Evolutionary conservation across 2,888 invertebrate genomes (phyloP).

Genomic region (Boloria selene): DNA sequence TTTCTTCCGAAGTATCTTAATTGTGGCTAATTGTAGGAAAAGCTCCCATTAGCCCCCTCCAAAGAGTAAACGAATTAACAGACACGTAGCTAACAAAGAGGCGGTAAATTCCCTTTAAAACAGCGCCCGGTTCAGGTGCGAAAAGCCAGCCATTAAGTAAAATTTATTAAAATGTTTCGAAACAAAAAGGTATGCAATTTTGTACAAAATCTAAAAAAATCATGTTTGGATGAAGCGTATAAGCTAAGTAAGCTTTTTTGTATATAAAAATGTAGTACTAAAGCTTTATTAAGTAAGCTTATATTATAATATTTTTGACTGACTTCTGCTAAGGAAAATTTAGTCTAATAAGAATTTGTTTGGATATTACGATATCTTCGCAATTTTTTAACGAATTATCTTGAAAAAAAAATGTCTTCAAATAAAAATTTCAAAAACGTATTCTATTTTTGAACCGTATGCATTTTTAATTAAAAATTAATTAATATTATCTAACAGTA

Average conservation of each 20-base stretch:
- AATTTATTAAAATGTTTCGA: slow-evolving; percentile 67
- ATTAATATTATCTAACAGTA: too few relatives aligned
- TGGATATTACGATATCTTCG: too few relatives aligned
- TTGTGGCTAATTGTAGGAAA: slow-evolving; percentile 78
- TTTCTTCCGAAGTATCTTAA: slow-evolving; percentile 72
- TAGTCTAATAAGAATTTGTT: too few relatives aligned
- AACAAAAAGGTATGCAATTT: slow-evolving; percentile 47
- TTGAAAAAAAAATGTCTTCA: too few relatives aligned
- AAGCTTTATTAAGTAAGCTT: too few relatives aligned
- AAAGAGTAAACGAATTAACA: slow-evolving; percentile 79
- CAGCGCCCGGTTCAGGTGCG: slow-evolving; percentile 69
- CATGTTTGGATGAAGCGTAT: slow-evolving; percentile 32
- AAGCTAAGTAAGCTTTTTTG: slow-evolving; percentile 31
- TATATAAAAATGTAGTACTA: slow-evolving; percentile 32
- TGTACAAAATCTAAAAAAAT: slow-evolving; percentile 39
- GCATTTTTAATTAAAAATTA: too few relatives aligned
- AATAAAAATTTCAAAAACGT: too few relatives aligned
- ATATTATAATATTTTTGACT: too few relatives aligned
- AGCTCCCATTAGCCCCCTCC: slow-evolving; percentile 71
- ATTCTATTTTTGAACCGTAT: too few relatives aligned
- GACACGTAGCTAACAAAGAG: slow-evolving; percentile 66
- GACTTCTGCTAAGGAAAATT: too few relatives aligned
- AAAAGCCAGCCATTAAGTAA: slow-evolving; percentile 68
- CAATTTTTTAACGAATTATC: too few relatives aligned
- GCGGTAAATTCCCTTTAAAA: slow-evolving; percentile 75